phyloP scores from a whole-genome alignment of 1,140 invertebrate genomes.

The Theocolax elegans region DNA sequence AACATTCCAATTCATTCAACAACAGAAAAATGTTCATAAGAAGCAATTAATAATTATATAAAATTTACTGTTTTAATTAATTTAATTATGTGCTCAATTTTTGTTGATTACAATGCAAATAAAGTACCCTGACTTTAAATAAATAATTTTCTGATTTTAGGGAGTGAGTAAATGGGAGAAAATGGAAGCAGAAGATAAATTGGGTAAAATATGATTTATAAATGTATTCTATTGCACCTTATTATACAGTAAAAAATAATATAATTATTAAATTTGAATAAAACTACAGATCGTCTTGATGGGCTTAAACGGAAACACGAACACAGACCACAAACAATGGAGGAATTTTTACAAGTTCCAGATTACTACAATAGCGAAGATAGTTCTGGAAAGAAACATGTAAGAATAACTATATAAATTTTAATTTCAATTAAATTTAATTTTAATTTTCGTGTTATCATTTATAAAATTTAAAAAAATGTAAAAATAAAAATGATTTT shows the following conservation, averaged over 20 bases:
- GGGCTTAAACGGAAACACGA: conserved; percentile 75
- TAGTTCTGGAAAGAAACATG: conserved; percentile 88
- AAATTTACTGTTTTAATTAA: too few species aligned
- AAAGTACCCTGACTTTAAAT: not conserved
- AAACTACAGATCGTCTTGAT: conserved; percentile 83
- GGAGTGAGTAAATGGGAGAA: conserved; percentile 71
- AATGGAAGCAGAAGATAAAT: conserved; percentile 74
- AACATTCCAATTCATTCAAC: too few species aligned
- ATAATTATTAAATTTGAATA: too few species aligned
- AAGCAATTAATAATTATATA: too few species aligned
- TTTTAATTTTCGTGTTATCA: not conserved
- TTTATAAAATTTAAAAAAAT: not conserved
- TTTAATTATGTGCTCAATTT: not conserved
- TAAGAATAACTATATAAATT: conserved; percentile 65
- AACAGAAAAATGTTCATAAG: too few species aligned
- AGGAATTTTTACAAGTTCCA: conserved; percentile 91
- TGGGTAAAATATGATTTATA: conserved; percentile 67
- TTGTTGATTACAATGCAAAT: not conserved
- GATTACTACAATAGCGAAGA: conserved; percentile 77
- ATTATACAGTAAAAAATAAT: conserved; percentile 13
- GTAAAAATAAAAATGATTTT: not conserved
- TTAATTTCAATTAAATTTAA: not conserved
- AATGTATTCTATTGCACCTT: conserved; percentile 9
- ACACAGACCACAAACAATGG: conserved; percentile 76
- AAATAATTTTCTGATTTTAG: conserved; percentile 47